Conservation (phyloP, 1,140 invertebrate species). For the Papilio machaon region DNA sequence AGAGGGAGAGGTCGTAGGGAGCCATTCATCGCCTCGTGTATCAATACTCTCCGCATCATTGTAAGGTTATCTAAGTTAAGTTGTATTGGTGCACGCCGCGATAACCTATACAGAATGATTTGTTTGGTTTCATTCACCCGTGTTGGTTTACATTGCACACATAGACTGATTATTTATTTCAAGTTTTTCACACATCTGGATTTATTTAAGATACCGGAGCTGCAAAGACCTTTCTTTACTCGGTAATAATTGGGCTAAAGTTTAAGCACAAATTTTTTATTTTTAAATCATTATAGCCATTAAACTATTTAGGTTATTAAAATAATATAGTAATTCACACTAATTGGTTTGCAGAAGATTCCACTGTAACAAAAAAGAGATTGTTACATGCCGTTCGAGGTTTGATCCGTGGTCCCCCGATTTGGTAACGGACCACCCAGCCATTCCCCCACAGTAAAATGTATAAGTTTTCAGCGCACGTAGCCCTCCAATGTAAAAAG, state of each 20-base stretch:
- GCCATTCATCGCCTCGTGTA: conserved; percentile 34
- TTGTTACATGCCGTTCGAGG: background rate
- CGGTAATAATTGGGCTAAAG: too few species aligned
- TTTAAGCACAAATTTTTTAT: too few species aligned
- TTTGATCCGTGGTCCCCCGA: background rate
- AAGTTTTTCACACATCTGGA: background rate
- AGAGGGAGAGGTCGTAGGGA: conserved; percentile 55
- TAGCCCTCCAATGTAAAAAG: conserved; percentile 12
- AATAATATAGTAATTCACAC: background rate
- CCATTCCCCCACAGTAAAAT: background rate
- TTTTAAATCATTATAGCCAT: too few species aligned
- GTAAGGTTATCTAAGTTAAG: background rate
- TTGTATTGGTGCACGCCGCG: background rate
- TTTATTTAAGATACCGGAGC: background rate
- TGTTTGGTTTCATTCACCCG: background rate
- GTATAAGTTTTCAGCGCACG: conserved; percentile 19
- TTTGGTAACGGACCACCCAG: conserved; percentile 14
- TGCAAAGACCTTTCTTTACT: too few species aligned
- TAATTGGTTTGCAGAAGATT: background rate
- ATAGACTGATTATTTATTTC: background rate
- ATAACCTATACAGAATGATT: conserved; percentile 4
- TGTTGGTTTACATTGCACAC: background rate
- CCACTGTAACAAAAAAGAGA: background rate
- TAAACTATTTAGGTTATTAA: too few species aligned
- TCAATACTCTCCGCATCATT: conserved; percentile 18